These are phyloP conservation scores for Tiliqua scincoides DNA, from an alignment of 2,113 vertebrate genomes.

Conservation along the genomic window DNA sequence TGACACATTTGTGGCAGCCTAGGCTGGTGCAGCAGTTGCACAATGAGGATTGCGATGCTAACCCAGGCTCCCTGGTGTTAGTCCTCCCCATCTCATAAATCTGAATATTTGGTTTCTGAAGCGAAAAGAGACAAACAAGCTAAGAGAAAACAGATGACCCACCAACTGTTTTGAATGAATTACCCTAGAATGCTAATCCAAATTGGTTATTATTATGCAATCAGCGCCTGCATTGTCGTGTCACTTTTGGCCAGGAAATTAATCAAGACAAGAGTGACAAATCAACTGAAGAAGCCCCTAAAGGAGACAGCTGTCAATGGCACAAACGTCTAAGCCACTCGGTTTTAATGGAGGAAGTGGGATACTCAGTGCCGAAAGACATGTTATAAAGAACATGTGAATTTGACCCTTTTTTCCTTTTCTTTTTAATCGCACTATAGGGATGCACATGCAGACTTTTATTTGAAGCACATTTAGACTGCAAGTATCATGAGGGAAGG, in stretches of 20 bases:
- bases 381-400: too few relatives aligned
- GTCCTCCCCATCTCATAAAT: background rate
- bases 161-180: background rate
- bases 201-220: background rate
- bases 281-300: background rate
- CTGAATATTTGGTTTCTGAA: background rate
- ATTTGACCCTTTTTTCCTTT: too few relatives aligned
- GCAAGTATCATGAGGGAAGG: too few relatives aligned
- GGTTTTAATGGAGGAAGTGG: too few relatives aligned
- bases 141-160: background rate
- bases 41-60: too few relatives aligned
- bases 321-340: too few relatives aligned
- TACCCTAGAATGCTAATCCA: background rate
- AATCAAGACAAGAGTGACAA: background rate
- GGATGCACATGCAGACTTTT: too few relatives aligned
- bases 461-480: too few relatives aligned
- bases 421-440: too few relatives aligned
- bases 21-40: too few relatives aligned
- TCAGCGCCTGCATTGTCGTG: background rate
- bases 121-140: background rate
- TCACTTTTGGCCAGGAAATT: background rate
- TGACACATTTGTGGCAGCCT: background rate
- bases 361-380: too few relatives aligned
- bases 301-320: too few relatives aligned
- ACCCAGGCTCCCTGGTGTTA: background rate